These are phyloP conservation scores for Goniozus legneri DNA, from an alignment of 1,140 invertebrate genomes.

Conservation along the genomic window DNA sequence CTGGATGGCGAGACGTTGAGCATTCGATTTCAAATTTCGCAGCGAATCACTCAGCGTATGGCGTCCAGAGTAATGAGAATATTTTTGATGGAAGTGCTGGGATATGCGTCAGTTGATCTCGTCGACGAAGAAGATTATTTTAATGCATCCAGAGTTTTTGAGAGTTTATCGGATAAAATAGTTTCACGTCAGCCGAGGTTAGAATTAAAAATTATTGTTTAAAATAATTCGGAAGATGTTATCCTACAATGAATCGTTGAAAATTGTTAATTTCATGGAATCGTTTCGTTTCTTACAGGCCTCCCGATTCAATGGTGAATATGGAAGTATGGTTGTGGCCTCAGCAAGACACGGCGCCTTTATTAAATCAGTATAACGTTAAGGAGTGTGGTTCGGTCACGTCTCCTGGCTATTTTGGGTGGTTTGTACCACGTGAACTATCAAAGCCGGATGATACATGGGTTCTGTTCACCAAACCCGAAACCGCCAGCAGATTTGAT, in stretches of 20 bases:
- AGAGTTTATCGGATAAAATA: conserved; percentile 25
- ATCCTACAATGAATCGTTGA: background rate
- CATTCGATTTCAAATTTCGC: conserved; percentile 57
- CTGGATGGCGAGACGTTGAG: conserved; percentile 28
- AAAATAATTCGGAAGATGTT: too few species aligned
- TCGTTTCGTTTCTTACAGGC: conserved; percentile 27
- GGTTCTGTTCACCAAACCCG: conserved; percentile 50
- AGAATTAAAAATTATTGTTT: conserved; percentile 4
- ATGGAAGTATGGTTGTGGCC: conserved; percentile 68
- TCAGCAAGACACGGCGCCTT: conserved; percentile 52
- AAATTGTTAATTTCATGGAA: background rate
- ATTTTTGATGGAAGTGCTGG: conserved; percentile 62
- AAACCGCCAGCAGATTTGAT: conserved; percentile 50
- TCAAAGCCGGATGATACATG: conserved; percentile 47
- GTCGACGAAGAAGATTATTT: conserved; percentile 50
- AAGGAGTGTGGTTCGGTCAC: conserved; percentile 62
- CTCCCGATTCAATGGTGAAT: conserved; percentile 65
- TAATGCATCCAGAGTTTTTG: conserved; percentile 41
- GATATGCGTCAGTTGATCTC: conserved; percentile 59
- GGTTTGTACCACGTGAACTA: conserved; percentile 63
- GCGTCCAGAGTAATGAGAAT: conserved; percentile 63
- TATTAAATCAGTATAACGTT: conserved; percentile 47
- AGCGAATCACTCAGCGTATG: conserved; percentile 60
- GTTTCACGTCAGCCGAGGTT: too few species aligned
- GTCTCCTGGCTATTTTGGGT: conserved; percentile 66